Evolutionary conservation across 2,888 invertebrate genomes (phyloP), one percentile per base, ranked within the genome.

Genomic region (Drosophila neoperkinsi): DNA sequence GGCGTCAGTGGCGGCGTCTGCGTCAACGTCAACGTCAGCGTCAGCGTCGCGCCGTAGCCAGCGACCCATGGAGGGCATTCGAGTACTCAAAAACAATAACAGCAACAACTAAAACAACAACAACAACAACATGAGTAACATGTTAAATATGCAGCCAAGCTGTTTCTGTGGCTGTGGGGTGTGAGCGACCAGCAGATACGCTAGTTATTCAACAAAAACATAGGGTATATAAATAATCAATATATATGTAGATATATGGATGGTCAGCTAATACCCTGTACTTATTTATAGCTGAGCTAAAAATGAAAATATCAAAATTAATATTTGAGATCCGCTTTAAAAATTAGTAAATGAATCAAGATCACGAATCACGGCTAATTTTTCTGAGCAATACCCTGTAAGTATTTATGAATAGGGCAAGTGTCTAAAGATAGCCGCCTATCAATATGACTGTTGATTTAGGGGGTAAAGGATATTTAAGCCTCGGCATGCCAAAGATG

Each of bases 61-160:
- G 89, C 86, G 88, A 86, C 86, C 90, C 86, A 74, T 84, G 87
- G 85, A 88, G 86, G 85, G 85, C 86, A 88, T 88, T 86, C 43
- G 82, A 76, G 71, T 76, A 80, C 81, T 69, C 81, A 78, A 68
- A 69, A 77, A 62, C 74, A 78, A 75, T 50, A 57, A 57, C 70
- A 75, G 70, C 70, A 77, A 72, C 74, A 82, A 46, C 21, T 21
- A 46, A 46, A 46, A 46, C 46, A 81, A 71, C 46, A 46, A 69
- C 46, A 46, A 69, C 21, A 46, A 72, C 70, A 78, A 73, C 71
- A 83, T 36, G 53, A 60, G 68, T 43, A 75, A 52, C 52, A 65
- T 59, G 65, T 62, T 58, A 68, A 71, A 78, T 53, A 71, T 65
- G 58, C 71, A 75, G 18, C 11, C 13, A 43, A 28, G 33, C n/a